A percentile compares a stretch with the other conserved stretches of the same genome.
phyloP scores from a whole-genome alignment of 2,113 vertebrate genomes.

The Cheirogaleus medius region DNA sequence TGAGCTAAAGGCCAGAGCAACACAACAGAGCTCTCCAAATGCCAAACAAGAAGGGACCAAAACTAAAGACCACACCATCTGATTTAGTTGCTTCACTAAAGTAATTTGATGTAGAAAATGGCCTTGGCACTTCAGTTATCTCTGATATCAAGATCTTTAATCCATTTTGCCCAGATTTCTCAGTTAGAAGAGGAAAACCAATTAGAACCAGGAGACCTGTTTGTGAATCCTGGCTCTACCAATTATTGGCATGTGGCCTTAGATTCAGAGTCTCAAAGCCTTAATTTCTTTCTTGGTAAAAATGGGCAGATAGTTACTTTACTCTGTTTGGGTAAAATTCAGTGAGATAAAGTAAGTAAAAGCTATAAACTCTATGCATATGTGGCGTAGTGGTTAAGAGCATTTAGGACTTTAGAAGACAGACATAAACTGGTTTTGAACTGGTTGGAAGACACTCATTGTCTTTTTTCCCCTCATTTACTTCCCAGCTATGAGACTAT shows the following conservation, averaged over 20 bases:
- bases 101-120: not conserved
- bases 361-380: accelerated
- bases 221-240: not conserved
- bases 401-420: not conserved
- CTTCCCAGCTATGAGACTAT: too few relatives aligned
- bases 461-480: not conserved
- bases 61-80: not conserved
- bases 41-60: too few relatives aligned
- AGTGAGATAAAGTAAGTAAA: not conserved
- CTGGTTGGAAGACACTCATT: accelerated
- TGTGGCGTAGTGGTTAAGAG: not conserved
- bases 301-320: not conserved
- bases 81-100: not conserved
- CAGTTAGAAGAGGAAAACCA: not conserved
- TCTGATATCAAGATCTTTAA: not conserved
- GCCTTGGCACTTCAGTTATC: not conserved
- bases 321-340: not conserved
- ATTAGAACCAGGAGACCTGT: not conserved
- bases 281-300: not conserved
- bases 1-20: not conserved
- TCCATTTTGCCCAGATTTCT: not conserved
- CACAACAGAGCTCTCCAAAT: not conserved
- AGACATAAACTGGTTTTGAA: not conserved
- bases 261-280: not conserved
- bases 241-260: not conserved